Conservation (phyloP, 2,113 vertebrate genomes). For the Strix aluco region DNA sequence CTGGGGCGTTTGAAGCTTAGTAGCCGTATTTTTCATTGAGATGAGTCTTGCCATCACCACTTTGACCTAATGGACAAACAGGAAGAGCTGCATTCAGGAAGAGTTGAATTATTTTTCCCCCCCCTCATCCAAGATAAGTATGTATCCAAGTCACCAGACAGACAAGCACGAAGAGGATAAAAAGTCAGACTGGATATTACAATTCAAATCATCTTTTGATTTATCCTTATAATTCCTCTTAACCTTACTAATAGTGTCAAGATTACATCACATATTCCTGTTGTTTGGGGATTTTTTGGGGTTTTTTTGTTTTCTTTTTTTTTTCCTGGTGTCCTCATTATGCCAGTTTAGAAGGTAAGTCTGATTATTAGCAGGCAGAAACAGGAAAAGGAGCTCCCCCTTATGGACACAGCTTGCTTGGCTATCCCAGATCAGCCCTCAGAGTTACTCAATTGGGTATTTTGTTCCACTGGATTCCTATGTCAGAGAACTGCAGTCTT, state of each 20-base stretch:
- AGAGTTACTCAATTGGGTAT: not conserved
- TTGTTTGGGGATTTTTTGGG: not conserved
- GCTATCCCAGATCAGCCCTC: not conserved
- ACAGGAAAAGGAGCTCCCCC: not conserved
- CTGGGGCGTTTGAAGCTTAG: slow-evolving; percentile 60
- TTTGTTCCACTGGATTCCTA: not conserved
- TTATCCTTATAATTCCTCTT: not conserved
- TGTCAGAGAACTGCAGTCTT: not conserved
- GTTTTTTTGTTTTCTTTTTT: not conserved
- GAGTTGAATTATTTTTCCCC: not conserved
- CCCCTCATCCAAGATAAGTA: not conserved
- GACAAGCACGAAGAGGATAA: not conserved
- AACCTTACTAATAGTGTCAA: not conserved
- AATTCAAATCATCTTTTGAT: not conserved
- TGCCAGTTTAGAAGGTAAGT: not conserved
- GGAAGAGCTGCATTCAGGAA: not conserved
- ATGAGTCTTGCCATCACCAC: slow-evolving; percentile 92
- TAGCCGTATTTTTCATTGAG: slow-evolving; percentile 97
- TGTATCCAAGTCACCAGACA: not conserved
- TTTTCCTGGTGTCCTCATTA: not conserved
- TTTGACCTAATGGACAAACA: slow-evolving; percentile 82
- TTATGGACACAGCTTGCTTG: not conserved
- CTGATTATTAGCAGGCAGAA: not conserved
- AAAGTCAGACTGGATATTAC: not conserved
- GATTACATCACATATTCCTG: not conserved